Evolutionary conservation across 2,888 invertebrate species (phyloP).

Genomic region (Danaus chrysippus): DNA sequence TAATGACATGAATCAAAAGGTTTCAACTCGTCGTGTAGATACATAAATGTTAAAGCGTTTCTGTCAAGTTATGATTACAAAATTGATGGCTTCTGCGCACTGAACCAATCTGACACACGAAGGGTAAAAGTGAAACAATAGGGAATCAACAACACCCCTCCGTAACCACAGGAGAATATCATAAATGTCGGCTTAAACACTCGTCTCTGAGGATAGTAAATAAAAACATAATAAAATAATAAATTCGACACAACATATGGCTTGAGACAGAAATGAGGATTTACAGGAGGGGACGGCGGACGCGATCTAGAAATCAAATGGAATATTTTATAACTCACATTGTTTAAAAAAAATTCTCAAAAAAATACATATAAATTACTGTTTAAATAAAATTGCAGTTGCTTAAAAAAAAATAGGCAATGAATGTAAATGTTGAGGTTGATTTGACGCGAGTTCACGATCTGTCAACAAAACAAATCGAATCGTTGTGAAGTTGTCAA

Average conservation of each 20-base stretch:
- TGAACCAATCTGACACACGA: constrained; percentile 63
- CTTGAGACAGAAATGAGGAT: constrained; percentile 45
- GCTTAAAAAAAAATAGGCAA: not conserved
- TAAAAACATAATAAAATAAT: constrained; percentile 78
- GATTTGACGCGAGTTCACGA: constrained; percentile 37
- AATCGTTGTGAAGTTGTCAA: constrained; percentile 59
- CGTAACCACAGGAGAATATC: constrained; percentile 74
- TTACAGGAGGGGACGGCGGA: constrained; percentile 29
- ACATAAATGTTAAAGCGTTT: constrained; percentile 15
- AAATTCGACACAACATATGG: constrained; percentile 74
- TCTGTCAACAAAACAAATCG: constrained; percentile 53
- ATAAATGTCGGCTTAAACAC: constrained; percentile 78
- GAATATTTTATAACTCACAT: constrained; percentile 7
- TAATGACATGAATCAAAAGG: not conserved
- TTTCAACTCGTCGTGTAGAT: not conserved
- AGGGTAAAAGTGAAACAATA: constrained; percentile 72
- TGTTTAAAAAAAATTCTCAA: constrained; percentile 7
- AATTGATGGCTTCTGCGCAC: constrained; percentile 28
- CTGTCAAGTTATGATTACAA: constrained; percentile 11
- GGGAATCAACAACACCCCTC: constrained; percentile 66
- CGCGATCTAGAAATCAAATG: not conserved
- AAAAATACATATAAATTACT: not conserved
- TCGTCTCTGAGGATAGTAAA: constrained; percentile 73
- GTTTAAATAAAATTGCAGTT: too few species aligned
- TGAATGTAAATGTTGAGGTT: constrained; percentile 7